These are phyloP conservation scores for Ornithoptera priamus DNA, from an alignment of 2,888 invertebrate species.

Conservation along the genomic window DNA sequence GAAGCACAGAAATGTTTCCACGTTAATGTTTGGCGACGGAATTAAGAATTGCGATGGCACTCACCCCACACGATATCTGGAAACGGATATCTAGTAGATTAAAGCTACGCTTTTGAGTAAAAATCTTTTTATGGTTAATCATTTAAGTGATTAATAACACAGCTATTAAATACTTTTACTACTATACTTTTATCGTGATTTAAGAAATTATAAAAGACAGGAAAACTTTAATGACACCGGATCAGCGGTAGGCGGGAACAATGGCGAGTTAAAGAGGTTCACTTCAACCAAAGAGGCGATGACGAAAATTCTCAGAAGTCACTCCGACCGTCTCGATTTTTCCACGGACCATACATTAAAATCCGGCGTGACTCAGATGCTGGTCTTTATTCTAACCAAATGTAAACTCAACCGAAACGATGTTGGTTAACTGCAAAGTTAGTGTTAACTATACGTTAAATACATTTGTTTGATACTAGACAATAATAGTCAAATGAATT, in stretches of 20 bases:
- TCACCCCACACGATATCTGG: too few species aligned
- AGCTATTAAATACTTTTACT: too few species aligned
- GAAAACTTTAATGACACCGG: slow-evolving; percentile 12
- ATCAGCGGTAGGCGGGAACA: slow-evolving; percentile 38
- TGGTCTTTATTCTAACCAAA: slow-evolving; percentile 46
- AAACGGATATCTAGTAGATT: too few species aligned
- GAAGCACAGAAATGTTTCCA: too few species aligned
- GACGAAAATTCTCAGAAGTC: slow-evolving; percentile 45
- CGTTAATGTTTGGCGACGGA: too few species aligned
- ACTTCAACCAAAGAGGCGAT: slow-evolving; percentile 37
- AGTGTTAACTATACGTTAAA: not conserved
- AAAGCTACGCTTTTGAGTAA: too few species aligned
- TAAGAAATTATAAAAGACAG: slow-evolving; percentile 1
- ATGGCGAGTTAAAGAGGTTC: slow-evolving; percentile 35
- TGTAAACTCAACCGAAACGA: not conserved
- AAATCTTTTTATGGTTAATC: too few species aligned
- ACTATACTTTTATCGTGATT: not conserved
- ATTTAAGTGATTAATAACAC: too few species aligned
- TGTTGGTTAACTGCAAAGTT: not conserved
- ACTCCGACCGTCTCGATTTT: slow-evolving; percentile 41
- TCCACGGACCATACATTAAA: slow-evolving; percentile 51
- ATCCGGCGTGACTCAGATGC: slow-evolving; percentile 56
- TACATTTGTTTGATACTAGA: not conserved
- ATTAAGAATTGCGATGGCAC: too few species aligned
- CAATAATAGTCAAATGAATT: too few species aligned